Percentiles rank a stretch among this genome's conserved stretches.
These are phyloP conservation scores for Rhinichthys osculus DNA, from an alignment of 2,797 vertebrate genomes.

Conservation along the genomic window DNA sequence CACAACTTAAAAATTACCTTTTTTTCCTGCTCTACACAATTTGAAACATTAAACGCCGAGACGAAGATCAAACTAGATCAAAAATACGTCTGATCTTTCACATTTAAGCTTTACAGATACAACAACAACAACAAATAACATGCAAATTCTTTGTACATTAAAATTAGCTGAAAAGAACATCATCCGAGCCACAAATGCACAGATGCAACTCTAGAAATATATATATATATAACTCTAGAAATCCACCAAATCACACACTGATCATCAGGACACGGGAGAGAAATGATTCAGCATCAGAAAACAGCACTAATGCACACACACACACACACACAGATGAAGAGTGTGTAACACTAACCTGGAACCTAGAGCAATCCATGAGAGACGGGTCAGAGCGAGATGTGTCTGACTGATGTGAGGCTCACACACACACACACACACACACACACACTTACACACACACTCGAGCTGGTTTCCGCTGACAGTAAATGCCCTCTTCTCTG, in stretches of 20 bases:
- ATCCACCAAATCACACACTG: neutral
- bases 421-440: neutral
- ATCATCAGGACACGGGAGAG: neutral
- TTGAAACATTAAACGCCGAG: neutral
- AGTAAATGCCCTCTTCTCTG: conserved; percentile 35
- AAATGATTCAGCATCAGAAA: neutral
- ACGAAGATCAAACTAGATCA: neutral
- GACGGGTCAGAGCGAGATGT: neutral
- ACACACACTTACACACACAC: neutral
- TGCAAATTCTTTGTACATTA: neutral
- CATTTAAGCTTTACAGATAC: neutral
- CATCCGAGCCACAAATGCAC: neutral
- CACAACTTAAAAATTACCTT: no score
- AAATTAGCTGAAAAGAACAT: neutral
- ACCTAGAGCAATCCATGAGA: conserved; percentile 33
- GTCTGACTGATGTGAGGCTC: conserved; percentile 10
- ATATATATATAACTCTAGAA: no score
- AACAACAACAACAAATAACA: neutral
- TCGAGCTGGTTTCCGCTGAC: conserved; percentile 51
- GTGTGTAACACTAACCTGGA: conserved; percentile 8
- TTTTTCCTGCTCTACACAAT: neutral
- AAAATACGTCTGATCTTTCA: neutral
- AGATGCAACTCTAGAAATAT: neutral
- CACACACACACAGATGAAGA: neutral
- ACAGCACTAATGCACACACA: neutral